Base-by-base conservation (phyloP, 2,888 invertebrate species). In the Nomada fabriciana region DNA sequence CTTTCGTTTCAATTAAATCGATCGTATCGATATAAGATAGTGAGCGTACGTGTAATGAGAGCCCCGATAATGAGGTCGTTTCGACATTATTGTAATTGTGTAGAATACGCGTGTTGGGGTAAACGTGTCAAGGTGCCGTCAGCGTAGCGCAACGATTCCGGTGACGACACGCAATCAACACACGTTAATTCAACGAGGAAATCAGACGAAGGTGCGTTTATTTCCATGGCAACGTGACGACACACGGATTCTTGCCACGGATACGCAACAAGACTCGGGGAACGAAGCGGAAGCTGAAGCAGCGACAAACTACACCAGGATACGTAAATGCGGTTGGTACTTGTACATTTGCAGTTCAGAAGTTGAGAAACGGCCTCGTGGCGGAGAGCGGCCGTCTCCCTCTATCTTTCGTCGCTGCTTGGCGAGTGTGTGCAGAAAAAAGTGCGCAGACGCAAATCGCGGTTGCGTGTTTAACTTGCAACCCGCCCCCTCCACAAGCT, bases 101-200 rank as follows among this genome's bases (percentile, higher is more conserved):
- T 84, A 79, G 75, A 76, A 76, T 70, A 80, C 80, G 80, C 80
- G 76, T 77, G 76, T 76, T 79, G 87, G 90, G 87, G 89, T 88
- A 90, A 90, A 91, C 89, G 91, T 89, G 91, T 91, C 91, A 90
- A 90, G 90, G 91, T 89, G 84, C 85, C 84, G 84, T 82, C 85
- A 67, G 83, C 86, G 79, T 87, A 86, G 86, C 80, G 74, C 67
- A 80, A 86, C 86, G 77, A 85, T 86, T 82, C 73, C 74, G 76
- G 80, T 79, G 80, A 77, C 78, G 78, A 77, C 79, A 83, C 86
- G 69, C 85, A 50, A 29, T 55, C 59, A 59, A 69, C 70, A 72
- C 83, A 68, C 77, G 70, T 76, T 61, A 65, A 79, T 63, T 43
- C 78, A 60, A 83, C 83, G 74, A 83, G 79, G 82, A 82, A 83